Conservation (phyloP, 2,888 invertebrate species). For the Rhagonycha fulva region DNA sequence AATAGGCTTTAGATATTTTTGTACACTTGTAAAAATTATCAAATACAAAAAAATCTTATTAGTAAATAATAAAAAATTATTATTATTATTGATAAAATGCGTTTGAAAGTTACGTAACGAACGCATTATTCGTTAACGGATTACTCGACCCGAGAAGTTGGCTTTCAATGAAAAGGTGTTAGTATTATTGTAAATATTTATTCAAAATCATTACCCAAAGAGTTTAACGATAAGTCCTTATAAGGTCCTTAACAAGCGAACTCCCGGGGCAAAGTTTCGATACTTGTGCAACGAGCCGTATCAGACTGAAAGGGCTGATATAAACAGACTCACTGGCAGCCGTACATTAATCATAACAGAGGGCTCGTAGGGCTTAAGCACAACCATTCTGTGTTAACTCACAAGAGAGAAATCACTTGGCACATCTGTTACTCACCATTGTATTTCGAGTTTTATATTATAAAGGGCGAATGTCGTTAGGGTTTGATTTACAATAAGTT, state of each 20-base stretch:
- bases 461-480: conserved; percentile 29
- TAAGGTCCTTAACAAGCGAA: conserved; percentile 23
- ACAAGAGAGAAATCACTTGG: conserved; percentile 39
- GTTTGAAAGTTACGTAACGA: neutral
- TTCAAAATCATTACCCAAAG: conserved; percentile 8
- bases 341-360: conserved; percentile 54
- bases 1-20: conserved; percentile 52
- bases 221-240: conserved; percentile 4
- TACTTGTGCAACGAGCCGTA: conserved; percentile 55
- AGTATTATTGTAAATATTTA: conserved; percentile 2
- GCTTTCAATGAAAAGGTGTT: neutral
- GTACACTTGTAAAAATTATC: conserved; percentile 41
- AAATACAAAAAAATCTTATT: conserved; percentile 13
- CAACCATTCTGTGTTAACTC: conserved; percentile 46
- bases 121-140: neutral
- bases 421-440: conserved; percentile 42
- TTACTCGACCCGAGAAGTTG: neutral
- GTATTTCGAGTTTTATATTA: conserved; percentile 34
- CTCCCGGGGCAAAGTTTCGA: conserved; percentile 54
- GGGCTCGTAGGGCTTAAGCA: conserved; percentile 47
- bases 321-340: conserved; percentile 50
- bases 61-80: conserved; percentile 19
- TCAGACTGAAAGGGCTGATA: conserved; percentile 50
- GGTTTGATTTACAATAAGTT: conserved; percentile 27
- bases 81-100: neutral